Conservation (phyloP, 2,113 vertebrate species). For the Heliornis fulica region DNA sequence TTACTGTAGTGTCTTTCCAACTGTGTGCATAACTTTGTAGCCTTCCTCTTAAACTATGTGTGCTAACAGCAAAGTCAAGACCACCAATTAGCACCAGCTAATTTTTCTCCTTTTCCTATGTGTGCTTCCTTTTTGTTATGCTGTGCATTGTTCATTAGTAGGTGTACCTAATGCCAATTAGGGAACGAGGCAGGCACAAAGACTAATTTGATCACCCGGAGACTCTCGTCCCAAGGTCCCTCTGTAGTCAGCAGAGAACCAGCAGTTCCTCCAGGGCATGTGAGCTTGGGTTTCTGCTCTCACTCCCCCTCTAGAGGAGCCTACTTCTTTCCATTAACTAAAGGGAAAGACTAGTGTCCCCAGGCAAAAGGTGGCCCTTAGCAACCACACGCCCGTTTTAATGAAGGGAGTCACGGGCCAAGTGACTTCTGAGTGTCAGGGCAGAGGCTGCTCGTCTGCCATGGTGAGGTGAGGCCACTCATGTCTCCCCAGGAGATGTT, state of each 20-base stretch:
- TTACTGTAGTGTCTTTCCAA: background rate
- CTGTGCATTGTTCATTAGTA: background rate
- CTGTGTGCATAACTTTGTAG: background rate
- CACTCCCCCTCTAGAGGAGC: background rate
- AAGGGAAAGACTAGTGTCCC: background rate
- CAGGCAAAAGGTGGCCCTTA: background rate
- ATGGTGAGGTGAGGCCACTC: background rate
- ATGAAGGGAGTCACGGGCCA: background rate
- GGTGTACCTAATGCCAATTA: conserved; percentile 4
- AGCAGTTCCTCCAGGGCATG: background rate
- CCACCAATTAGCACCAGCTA: conserved; percentile 1
- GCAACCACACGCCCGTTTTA: background rate
- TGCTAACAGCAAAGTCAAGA: background rate
- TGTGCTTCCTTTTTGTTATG: background rate
- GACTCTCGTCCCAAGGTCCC: background rate
- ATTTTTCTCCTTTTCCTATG: background rate
- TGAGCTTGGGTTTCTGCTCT: background rate
- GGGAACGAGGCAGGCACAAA: background rate
- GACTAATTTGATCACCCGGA: conserved; percentile 10
- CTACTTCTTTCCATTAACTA: conserved; percentile 19
- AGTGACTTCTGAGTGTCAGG: background rate
- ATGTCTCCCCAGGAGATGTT: too few relatives aligned
- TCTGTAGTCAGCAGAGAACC: background rate
- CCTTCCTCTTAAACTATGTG: background rate
- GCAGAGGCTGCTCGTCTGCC: background rate